phyloP scores from a whole-genome alignment of 2,797 vertebrate genomes.

The Dicrostonyx torquatus region DNA sequence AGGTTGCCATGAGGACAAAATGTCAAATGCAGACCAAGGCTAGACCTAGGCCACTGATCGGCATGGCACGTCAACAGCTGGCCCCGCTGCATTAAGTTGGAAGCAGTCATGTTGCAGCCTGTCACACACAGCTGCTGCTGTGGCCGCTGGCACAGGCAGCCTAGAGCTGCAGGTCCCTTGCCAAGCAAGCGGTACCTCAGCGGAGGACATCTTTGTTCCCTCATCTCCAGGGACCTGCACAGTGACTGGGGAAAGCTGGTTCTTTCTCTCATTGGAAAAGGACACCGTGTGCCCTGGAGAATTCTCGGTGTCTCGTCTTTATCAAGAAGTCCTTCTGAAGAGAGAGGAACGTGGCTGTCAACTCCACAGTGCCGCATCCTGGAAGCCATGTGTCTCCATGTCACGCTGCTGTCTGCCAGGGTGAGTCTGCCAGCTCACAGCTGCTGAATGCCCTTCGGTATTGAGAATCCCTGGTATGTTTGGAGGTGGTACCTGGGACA shows the following conservation, averaged over 20 bases:
- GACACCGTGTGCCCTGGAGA: fast-evolving
- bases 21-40: too few relatives aligned
- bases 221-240: fast-evolving
- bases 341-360: not conserved
- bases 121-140: not conserved
- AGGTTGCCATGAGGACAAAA: fast-evolving
- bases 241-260: fast-evolving
- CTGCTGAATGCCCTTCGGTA: not conserved
- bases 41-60: too few relatives aligned
- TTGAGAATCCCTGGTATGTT: not conserved
- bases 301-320: fast-evolving
- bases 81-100: not conserved
- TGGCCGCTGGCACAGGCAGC: not conserved
- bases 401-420: not conserved
- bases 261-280: not conserved
- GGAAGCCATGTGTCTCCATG: fast-evolving
- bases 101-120: not conserved
- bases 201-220: not conserved
- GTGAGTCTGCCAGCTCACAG: not conserved
- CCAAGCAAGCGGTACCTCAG: not conserved
- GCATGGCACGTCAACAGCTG: fast-evolving
- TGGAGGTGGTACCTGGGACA: not conserved
- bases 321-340: not conserved
- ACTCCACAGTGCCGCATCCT: not conserved
- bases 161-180: not conserved